Evolutionary conservation across 2,888 invertebrate genomes (phyloP).

Genomic region (Agrochola lychnidis): DNA sequence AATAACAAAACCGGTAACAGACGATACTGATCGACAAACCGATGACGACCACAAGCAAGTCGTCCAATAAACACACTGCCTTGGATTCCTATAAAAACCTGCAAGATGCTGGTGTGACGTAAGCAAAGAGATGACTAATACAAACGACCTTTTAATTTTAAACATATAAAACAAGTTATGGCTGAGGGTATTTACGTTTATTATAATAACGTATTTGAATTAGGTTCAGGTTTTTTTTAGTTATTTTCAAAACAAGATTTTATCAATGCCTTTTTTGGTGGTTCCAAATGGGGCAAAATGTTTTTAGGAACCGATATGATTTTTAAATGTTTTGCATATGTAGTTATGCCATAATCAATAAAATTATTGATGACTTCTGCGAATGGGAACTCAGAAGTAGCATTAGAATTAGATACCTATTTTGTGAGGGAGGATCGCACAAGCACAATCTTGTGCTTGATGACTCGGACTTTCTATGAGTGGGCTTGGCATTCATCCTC

Average conservation of each 20-base stretch:
- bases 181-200: slow-evolving; percentile 38
- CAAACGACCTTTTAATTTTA: slow-evolving; percentile 48
- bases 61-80: slow-evolving; percentile 53
- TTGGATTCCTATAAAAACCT: slow-evolving; percentile 17
- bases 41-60: slow-evolving; percentile 48
- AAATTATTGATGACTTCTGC: not conserved
- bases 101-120: slow-evolving; percentile 46
- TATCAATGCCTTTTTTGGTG: not conserved
- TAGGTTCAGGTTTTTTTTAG: slow-evolving; percentile 20
- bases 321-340: not conserved
- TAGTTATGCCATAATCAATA: too few species aligned
- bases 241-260: slow-evolving; percentile 15
- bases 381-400: too few species aligned
- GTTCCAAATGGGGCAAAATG: not conserved
- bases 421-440: too few species aligned
- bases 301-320: not conserved
- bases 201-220: slow-evolving; percentile 19
- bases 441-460: too few species aligned
- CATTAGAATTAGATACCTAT: too few species aligned
- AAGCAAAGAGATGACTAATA: slow-evolving; percentile 32
- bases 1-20: slow-evolving; percentile 30
- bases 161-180: slow-evolving; percentile 49
- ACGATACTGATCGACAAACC: not conserved
- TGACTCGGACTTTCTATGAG: too few species aligned
- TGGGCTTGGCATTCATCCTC: too few species aligned